A percentile compares a stretch with the other conserved stretches of the same genome.
Evolutionary conservation across 1,140 invertebrate species (phyloP).

Genomic region (Manduca sexta): DNA sequence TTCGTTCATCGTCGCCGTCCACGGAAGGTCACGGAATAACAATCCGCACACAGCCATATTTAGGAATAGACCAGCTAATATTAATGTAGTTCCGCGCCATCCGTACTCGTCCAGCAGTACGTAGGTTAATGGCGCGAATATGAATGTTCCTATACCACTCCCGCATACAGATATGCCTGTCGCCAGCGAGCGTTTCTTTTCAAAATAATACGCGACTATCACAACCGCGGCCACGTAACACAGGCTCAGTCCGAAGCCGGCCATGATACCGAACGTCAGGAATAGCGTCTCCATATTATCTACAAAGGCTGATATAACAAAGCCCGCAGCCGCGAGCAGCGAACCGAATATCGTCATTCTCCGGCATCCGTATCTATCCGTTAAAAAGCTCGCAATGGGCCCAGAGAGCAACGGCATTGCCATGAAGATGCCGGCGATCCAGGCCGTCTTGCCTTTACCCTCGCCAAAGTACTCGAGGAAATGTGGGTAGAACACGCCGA

Average conservation of each 20-base stretch:
- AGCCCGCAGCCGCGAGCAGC: conserved; percentile 84
- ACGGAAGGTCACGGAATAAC: conserved; percentile 87
- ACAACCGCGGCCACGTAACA: conserved; percentile 94
- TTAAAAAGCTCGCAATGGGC: conserved; percentile 90
- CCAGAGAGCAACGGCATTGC: conserved; percentile 92
- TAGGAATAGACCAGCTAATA: conserved; percentile 88
- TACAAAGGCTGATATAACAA: conserved; percentile 85
- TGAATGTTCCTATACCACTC: conserved; percentile 91
- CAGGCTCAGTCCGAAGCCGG: conserved; percentile 89
- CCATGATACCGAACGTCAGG: conserved; percentile 88
- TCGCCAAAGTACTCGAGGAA: conserved; percentile 86
- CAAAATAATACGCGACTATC: conserved; percentile 97
- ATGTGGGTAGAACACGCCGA: conserved; percentile 87
- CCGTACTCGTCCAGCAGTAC: conserved; percentile 84
- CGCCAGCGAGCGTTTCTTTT: conserved; percentile 91
- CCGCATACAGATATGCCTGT: conserved; percentile 95
- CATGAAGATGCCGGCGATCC: conserved; percentile 92
- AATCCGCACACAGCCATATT: conserved; percentile 91
- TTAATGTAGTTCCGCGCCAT: conserved; percentile 88
- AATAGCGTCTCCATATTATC: conserved; percentile 86
- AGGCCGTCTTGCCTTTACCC: conserved; percentile 90
- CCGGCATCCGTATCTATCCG: conserved; percentile 89
- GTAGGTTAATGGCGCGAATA: conserved; percentile 91
- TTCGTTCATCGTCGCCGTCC: conserved; percentile 79
- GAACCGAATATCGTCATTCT: conserved; percentile 87